Percentiles rank a stretch among this genome's conserved stretches.
These are phyloP conservation scores for Meteorus cinctellus DNA, from an alignment of 2,888 invertebrate species.

Conservation along the genomic window DNA sequence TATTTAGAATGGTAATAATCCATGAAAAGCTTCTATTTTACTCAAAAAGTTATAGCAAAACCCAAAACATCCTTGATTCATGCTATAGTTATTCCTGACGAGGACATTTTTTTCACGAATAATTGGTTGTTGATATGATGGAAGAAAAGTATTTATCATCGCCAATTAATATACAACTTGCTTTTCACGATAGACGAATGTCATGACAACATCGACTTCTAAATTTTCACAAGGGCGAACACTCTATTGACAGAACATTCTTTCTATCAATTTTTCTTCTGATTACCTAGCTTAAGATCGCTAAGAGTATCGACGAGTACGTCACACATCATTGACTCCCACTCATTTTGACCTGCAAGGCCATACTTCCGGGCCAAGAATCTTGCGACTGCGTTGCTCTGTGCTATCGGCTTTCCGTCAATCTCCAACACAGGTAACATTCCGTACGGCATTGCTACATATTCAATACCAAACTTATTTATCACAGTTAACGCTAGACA, in stretches of 20 bases:
- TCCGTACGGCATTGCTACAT: constrained; percentile 76
- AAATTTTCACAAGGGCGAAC: too few relatives aligned
- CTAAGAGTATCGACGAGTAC: constrained; percentile 76
- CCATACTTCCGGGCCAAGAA: constrained; percentile 76
- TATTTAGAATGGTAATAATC: too few relatives aligned
- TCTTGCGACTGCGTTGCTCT: constrained; percentile 77
- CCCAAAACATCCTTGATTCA: too few relatives aligned
- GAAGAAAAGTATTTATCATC: too few relatives aligned
- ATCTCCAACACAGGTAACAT: constrained; percentile 77
- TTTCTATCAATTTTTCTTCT: constrained; percentile 14
- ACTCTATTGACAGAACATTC: not conserved
- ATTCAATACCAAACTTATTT: not conserved
- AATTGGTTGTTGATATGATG: too few relatives aligned
- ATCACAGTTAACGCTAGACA: not conserved
- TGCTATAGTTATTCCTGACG: too few relatives aligned
- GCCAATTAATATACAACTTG: too few relatives aligned
- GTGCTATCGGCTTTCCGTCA: constrained; percentile 76
- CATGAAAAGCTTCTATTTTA: too few relatives aligned
- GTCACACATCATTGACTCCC: constrained; percentile 77
- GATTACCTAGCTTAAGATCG: constrained; percentile 76
- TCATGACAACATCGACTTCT: too few relatives aligned
- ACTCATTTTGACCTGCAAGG: constrained; percentile 75
- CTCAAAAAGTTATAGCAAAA: too few relatives aligned
- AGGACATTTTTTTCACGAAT: too few relatives aligned
- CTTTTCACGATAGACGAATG: too few relatives aligned